Evolutionary conservation across 2,113 vertebrate genomes (phyloP).

Genomic region (Mirza zaza): DNA sequence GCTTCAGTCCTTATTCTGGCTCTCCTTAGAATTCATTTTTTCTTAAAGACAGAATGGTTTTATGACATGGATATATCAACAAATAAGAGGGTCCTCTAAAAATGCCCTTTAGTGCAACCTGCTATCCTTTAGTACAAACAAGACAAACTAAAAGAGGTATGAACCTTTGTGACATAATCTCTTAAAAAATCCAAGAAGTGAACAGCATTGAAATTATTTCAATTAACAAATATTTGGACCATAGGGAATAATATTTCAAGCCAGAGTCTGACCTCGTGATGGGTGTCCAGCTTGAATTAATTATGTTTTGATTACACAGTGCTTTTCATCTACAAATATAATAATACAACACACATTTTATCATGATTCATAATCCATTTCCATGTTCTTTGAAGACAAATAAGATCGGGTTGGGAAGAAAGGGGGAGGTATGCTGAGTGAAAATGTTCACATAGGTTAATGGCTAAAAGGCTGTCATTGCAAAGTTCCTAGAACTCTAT

Average conservation of each 20-base stretch:
- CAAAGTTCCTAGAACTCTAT: neutral
- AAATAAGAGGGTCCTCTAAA: neutral
- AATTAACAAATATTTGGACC: slow-evolving; percentile 47
- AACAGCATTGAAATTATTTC: slow-evolving; percentile 57
- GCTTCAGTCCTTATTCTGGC: neutral
- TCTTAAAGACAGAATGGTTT: slow-evolving; percentile 3
- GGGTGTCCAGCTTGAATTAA: slow-evolving; percentile 33
- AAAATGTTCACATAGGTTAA: neutral
- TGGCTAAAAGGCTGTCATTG: neutral
- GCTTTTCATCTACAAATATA: neutral
- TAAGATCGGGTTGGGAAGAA: neutral
- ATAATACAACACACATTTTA: neutral
- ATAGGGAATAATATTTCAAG: neutral
- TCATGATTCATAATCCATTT: neutral
- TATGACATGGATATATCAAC: neutral
- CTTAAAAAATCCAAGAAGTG: neutral
- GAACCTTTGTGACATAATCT: slow-evolving; percentile 37
- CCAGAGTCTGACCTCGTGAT: slow-evolving; percentile 29
- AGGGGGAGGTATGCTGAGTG: neutral
- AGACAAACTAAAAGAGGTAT: slow-evolving; percentile 60
- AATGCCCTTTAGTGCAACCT: slow-evolving; percentile 6
- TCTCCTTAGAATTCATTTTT: neutral
- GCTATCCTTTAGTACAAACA: slow-evolving; percentile 38
- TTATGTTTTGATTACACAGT: neutral
- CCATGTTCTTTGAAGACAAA: slow-evolving; percentile 13